Evolutionary conservation across 2,797 vertebrate genomes (phyloP).

Genomic region (Catostomus latipinnis): DNA sequence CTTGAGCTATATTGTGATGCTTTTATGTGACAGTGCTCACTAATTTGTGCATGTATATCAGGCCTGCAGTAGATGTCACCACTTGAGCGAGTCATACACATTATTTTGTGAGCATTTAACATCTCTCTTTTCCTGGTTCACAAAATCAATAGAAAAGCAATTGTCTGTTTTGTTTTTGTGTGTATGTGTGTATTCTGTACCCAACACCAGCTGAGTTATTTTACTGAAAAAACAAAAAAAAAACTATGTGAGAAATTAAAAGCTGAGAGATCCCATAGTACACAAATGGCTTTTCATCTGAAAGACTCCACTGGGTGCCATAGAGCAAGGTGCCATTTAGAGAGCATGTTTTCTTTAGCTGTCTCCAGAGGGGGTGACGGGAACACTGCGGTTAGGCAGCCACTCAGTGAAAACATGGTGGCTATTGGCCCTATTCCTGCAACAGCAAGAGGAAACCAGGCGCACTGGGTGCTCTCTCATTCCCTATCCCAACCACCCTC

Average conservation of each 20-base stretch:
- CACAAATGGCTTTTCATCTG: conserved; percentile 29
- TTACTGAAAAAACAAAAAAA: no score
- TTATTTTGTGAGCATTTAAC: no score
- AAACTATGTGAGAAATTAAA: no score
- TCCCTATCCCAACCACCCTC: conserved; percentile 31
- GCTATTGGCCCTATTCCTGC: conserved; percentile 72
- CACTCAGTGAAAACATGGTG: conserved; percentile 70
- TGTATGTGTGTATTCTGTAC: no score
- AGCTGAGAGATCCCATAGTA: neutral
- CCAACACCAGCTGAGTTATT: no score
- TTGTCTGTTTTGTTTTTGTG: neutral
- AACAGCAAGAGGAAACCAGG: conserved; percentile 56
- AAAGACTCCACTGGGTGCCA: conserved; percentile 34
- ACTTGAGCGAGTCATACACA: neutral
- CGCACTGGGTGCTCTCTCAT: conserved; percentile 29
- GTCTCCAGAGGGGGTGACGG: conserved; percentile 71
- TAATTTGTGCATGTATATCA: neutral
- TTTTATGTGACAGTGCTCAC: neutral
- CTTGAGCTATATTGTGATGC: neutral
- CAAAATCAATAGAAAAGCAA: neutral
- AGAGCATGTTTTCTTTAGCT: conserved; percentile 57
- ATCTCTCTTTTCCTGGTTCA: no score
- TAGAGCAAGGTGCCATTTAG: conserved; percentile 36
- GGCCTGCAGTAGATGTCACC: conserved; percentile 19
- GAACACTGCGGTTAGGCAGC: conserved; percentile 70